Evolutionary conservation across 2,113 vertebrate species (phyloP).

Genomic region (Diphyllodes magnificus): DNA sequence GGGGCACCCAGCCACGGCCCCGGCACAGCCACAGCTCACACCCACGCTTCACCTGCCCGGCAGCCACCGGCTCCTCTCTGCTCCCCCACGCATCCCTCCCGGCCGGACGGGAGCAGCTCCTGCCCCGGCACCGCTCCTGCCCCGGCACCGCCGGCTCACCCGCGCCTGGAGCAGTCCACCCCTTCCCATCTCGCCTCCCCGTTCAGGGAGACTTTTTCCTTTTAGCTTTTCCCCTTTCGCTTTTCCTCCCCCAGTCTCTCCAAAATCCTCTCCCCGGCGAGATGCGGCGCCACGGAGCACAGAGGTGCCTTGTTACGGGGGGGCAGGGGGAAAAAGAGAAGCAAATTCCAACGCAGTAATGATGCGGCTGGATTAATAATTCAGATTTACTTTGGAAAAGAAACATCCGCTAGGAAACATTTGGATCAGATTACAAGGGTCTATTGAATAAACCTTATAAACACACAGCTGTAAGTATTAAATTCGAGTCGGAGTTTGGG

Average conservation of each 20-base stretch:
- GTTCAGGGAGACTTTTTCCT: background rate
- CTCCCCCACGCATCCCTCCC: background rate
- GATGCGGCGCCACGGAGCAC: slow-evolving; percentile 55
- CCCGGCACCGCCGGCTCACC: background rate
- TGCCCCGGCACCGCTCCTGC: background rate
- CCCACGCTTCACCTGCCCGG: background rate
- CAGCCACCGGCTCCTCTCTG: background rate
- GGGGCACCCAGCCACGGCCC: background rate
- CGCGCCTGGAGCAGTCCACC: background rate
- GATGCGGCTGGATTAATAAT: slow-evolving; percentile 79
- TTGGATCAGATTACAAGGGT: slow-evolving; percentile 79
- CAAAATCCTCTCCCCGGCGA: background rate
- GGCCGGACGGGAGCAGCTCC: background rate
- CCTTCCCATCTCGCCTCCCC: background rate
- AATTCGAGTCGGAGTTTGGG: slow-evolving; percentile 64
- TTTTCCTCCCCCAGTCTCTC: background rate
- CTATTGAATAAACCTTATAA: slow-evolving; percentile 78
- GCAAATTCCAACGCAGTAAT: slow-evolving; percentile 74
- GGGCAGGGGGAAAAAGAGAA: slow-evolving; percentile 36
- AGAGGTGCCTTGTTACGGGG: slow-evolving; percentile 73
- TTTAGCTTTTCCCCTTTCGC: background rate
- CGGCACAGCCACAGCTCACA: background rate
- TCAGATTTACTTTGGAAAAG: slow-evolving; percentile 80
- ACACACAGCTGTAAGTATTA: slow-evolving; percentile 78
- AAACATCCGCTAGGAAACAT: slow-evolving; percentile 82